Evolutionary conservation across 2,888 invertebrate genomes (phyloP).

Genomic region (Nephrotoma flavescens): DNA sequence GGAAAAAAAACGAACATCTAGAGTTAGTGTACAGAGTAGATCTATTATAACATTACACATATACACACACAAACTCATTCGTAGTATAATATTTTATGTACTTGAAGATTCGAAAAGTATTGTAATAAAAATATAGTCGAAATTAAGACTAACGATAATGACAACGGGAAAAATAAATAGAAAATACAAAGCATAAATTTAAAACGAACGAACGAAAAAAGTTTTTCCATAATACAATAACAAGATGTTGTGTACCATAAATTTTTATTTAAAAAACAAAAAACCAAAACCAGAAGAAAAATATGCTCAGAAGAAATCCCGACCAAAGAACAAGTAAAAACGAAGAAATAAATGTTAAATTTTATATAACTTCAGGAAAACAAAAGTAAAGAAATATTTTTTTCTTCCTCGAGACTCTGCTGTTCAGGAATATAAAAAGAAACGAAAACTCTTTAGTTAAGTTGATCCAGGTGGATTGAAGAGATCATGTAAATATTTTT

Average conservation of each 20-base stretch:
- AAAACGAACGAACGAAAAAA: not conserved
- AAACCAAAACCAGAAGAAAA: not conserved
- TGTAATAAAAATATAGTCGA: not conserved
- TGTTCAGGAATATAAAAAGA: not conserved
- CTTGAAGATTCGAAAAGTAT: not conserved
- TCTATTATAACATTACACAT: not conserved
- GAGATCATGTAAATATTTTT: not conserved
- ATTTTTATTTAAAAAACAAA: not conserved
- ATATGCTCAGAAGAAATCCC: not conserved
- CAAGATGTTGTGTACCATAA: not conserved
- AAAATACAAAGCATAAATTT: not conserved
- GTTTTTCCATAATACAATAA: not conserved
- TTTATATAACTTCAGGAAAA: not conserved
- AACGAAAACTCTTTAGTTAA: not conserved
- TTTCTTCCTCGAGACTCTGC: not conserved
- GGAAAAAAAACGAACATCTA: not conserved
- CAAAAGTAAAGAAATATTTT: not conserved
- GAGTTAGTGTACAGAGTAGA: not conserved
- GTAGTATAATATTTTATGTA: not conserved
- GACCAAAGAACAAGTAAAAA: not conserved
- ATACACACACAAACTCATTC: not conserved
- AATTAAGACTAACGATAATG: not conserved
- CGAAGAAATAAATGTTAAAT: not conserved
- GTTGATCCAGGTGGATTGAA: not conserved
- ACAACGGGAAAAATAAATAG: not conserved